Conservation (phyloP, 2,113 vertebrate genomes). For the Apaloderma vittatum region DNA sequence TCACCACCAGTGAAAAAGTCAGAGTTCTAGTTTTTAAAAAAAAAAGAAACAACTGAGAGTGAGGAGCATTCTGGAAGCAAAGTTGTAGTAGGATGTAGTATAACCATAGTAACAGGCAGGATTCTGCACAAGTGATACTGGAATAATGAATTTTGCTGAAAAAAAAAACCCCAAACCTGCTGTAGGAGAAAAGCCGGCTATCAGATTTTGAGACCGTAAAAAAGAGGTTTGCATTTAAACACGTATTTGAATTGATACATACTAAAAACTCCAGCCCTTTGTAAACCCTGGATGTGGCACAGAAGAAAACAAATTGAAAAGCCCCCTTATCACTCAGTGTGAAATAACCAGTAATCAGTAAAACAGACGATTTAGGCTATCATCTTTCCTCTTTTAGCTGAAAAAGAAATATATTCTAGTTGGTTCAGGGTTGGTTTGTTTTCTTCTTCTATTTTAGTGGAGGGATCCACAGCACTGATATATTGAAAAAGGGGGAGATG, state of each 20-base stretch:
- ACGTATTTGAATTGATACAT: background rate
- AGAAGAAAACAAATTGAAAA: background rate
- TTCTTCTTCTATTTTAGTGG: background rate
- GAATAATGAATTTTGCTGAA: background rate
- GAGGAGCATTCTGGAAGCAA: background rate
- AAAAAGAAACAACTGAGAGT: background rate
- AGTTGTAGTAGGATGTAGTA: background rate
- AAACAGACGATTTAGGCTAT: background rate
- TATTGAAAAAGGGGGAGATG: background rate
- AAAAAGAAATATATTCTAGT: background rate
- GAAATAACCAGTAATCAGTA: background rate
- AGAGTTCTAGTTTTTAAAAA: background rate
- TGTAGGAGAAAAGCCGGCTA: background rate
- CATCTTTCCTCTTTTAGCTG: background rate
- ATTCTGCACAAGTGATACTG: background rate
- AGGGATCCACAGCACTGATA: background rate
- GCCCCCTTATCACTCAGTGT: rapidly evolving
- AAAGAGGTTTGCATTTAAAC: background rate
- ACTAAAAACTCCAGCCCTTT: background rate
- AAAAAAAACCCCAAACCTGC: background rate
- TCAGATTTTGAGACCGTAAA: background rate
- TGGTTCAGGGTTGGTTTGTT: background rate
- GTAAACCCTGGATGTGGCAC: background rate
- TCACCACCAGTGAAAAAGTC: background rate
- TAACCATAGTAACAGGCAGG: background rate